phyloP scores from a whole-genome alignment of 2,888 invertebrate genomes.

The Nemapogon koenigi region DNA sequence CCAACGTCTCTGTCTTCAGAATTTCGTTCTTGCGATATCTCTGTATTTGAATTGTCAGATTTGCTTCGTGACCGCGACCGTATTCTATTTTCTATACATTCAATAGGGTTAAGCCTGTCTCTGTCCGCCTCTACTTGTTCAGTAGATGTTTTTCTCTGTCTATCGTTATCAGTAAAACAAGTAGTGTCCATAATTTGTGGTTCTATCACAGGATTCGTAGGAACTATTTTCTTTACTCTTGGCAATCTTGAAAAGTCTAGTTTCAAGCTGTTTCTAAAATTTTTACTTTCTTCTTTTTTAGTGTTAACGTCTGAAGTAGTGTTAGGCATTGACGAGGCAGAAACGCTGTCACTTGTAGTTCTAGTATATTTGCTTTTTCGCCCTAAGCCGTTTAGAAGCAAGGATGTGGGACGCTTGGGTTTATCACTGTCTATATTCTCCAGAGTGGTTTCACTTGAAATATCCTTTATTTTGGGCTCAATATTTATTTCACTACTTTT shows the following conservation, averaged over 20 bases:
- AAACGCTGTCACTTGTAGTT: constrained; percentile 47
- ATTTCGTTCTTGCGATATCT: constrained; percentile 50
- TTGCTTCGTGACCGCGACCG: constrained; percentile 49
- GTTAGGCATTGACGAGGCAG: constrained; percentile 25
- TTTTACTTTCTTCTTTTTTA: constrained; percentile 40
- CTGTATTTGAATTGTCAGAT: constrained; percentile 51
- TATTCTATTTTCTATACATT: constrained; percentile 11
- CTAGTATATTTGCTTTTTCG: constrained; percentile 56
- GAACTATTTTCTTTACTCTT: constrained; percentile 65
- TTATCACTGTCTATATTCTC: constrained; percentile 33
- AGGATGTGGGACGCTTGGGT: constrained; percentile 59
- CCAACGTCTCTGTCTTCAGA: constrained; percentile 31
- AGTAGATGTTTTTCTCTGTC: constrained; percentile 28
- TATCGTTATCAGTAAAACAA: constrained; percentile 40
- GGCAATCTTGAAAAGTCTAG: constrained; percentile 69
- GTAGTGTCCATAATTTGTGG: constrained; percentile 46
- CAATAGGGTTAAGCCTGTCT: constrained; percentile 24
- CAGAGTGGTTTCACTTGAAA: constrained; percentile 19
- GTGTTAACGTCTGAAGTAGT: constrained; percentile 28
- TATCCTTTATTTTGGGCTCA: constrained; percentile 21
- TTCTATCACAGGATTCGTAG: constrained; percentile 63
- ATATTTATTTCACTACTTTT: constrained; percentile 25
- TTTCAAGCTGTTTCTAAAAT: constrained; percentile 59
- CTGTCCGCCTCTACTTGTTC: constrained; percentile 23
- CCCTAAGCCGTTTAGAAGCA: constrained; percentile 60